Percentiles rank a stretch among this genome's conserved stretches.
Conservation (phyloP, 2,113 vertebrate species). For the Heterotilapia buettikoferi region DNA sequence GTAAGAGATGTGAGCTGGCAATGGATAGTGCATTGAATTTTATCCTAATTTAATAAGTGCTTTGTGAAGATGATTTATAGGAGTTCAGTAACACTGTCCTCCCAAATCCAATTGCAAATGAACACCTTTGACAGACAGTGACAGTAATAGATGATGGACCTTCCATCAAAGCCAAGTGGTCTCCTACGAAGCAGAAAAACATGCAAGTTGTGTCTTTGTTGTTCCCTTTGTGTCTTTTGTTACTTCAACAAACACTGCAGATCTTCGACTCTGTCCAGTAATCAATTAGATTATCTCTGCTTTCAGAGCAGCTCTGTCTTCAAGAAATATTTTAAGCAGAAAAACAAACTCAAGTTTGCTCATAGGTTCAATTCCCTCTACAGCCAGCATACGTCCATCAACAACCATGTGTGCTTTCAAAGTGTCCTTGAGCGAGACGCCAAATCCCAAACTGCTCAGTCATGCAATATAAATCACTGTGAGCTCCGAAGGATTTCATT, state of each 20-base stretch:
- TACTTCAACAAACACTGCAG: background rate
- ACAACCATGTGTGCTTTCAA: background rate
- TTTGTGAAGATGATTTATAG: background rate
- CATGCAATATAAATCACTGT: background rate
- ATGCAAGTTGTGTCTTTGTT: background rate
- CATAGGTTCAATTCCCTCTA: constrained; percentile 9
- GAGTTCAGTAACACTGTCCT: background rate
- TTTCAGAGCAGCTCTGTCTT: background rate
- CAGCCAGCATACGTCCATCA: constrained; percentile 4
- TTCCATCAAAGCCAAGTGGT: background rate
- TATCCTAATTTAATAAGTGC: background rate
- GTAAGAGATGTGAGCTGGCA: background rate
- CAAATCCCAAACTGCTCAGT: constrained; percentile 18
- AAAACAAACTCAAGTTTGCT: background rate
- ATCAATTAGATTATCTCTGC: constrained; percentile 2
- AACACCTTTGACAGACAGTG: background rate
- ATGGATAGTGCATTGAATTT: background rate
- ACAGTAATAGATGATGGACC: background rate
- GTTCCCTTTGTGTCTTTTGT: background rate
- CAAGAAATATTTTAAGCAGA: background rate
- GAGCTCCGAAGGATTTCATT: constrained; percentile 15
- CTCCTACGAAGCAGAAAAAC: background rate
- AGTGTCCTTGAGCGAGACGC: constrained; percentile 20
- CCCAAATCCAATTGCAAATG: background rate
- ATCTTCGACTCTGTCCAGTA: background rate